Evolutionary conservation across 1,140 invertebrate species (phyloP).

Genomic region (Bombus difficillimus): DNA sequence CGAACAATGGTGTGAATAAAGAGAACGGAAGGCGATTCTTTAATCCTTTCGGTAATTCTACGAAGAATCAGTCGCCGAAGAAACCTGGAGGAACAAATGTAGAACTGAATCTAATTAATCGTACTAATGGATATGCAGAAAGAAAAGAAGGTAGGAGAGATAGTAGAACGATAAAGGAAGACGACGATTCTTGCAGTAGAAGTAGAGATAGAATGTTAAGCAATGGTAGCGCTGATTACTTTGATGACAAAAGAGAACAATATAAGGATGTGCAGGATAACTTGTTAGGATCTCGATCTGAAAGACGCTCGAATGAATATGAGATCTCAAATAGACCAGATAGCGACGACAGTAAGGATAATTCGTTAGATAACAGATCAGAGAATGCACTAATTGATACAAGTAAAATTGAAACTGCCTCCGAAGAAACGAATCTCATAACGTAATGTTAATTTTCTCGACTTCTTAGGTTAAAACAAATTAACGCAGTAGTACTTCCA

Average conservation of each 20-base stretch:
- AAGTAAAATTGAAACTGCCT: conserved; percentile 66
- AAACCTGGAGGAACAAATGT: conserved; percentile 41
- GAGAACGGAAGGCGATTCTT: conserved; percentile 32
- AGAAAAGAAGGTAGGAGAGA: conserved; percentile 2
- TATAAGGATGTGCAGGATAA: conserved; percentile 28
- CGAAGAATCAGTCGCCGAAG: conserved; percentile 20
- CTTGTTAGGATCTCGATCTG: conserved; percentile 62
- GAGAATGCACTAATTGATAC: conserved; percentile 68
- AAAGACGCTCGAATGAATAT: conserved; percentile 74
- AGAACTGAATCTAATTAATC: conserved; percentile 55
- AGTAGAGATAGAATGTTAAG: conserved; percentile 33
- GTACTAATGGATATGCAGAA: conserved; percentile 1
- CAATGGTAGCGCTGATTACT: conserved; percentile 15
- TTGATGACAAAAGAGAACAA: conserved; percentile 11
- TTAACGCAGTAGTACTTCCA: conserved; percentile 16
- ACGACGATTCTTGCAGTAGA: conserved; percentile 10
- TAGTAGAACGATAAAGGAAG: conserved; percentile 7
- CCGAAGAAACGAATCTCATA: conserved; percentile 78
- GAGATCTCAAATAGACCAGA: conserved; percentile 68
- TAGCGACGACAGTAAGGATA: conserved; percentile 72
- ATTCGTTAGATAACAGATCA: conserved; percentile 72
- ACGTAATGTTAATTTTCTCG: conserved; percentile 57
- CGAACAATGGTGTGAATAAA: conserved; percentile 16
- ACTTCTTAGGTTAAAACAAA: conserved; percentile 34
- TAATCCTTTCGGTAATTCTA: conserved; percentile 36